Base-by-base conservation (phyloP, 2,888 invertebrate species). In the Plagodis dolabraria region DNA sequence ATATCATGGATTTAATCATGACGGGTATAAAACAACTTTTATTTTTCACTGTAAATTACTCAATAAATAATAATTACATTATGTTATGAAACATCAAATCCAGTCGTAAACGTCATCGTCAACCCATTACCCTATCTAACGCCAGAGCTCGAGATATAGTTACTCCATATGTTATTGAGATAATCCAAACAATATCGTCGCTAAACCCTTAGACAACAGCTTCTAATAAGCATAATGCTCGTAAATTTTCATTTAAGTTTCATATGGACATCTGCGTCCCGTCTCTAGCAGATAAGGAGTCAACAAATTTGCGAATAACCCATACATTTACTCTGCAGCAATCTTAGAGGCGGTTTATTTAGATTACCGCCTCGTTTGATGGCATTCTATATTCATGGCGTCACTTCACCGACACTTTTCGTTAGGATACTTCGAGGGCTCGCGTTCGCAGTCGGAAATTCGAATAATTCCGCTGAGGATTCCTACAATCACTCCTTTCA, bases 351-450 rank as follows among this genome's bases (percentile, higher is more conserved):
- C 74, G 68, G 74, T 80, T 82, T 83, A 83, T 82, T 84, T 80
- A 82, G 82, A 83, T 85, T 83, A 83, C 75, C 74, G 74, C 66
- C 75, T 75, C 76, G 71, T 77, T 74, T 76, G 73, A 63, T 67
- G 65, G 61, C 74, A 73, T 70, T 83, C 71, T 76, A 78, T 82
- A 83, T 84, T 82, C 83, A 83, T 84, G 79, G 74, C 71, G 68
- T 72, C 72, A 68, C 70, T 66, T 68, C 63, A 57, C 66, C 65
- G 69, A 65, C 71, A 80, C 72, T 75, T 77, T 74, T 75, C 67
- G 65, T 66, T 67, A 58, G 57, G 56, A 71, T 75, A 65, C 72
- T 76, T 65, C 69, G 64, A 66, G 46, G 67, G 68, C 68, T 69
- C 68, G 69, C 72, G 76, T 68, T 74, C 68, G 60, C 72, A 76